These are phyloP conservation scores for Chinchilla lanigera DNA, from an alignment of 2,113 vertebrate genomes.

Conservation along the genomic window DNA sequence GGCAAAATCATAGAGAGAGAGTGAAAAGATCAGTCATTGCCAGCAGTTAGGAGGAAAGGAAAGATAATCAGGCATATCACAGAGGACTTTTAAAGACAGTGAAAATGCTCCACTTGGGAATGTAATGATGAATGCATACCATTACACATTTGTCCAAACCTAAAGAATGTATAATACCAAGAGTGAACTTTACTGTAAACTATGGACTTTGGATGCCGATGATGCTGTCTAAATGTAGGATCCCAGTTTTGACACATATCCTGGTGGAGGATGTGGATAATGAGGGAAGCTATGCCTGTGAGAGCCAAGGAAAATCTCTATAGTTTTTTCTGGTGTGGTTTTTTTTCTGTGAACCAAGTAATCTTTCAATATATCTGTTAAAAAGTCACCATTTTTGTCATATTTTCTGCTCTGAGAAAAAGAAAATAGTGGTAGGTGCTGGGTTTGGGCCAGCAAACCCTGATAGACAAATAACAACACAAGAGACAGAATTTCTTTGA, in stretches of 20 bases:
- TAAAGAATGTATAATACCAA: background rate
- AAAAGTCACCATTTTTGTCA: background rate
- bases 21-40: background rate
- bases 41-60: background rate
- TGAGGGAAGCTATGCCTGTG: background rate
- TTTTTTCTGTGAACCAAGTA: background rate
- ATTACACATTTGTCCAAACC: background rate
- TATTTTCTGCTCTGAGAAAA: background rate
- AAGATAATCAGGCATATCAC: background rate
- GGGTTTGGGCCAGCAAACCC: background rate
- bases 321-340: background rate
- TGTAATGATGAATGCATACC: background rate
- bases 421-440: background rate
- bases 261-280: background rate
- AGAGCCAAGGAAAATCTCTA: background rate
- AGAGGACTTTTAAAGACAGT: background rate
- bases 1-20: background rate
- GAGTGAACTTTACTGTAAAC: background rate
- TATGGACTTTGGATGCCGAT: background rate
- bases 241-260: background rate
- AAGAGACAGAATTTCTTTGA: background rate
- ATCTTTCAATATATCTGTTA: background rate
- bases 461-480: background rate
- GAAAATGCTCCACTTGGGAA: background rate
- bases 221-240: background rate